phyloP scores from a whole-genome alignment of 2,797 vertebrate genomes.

The Corythornis leucogaster region DNA sequence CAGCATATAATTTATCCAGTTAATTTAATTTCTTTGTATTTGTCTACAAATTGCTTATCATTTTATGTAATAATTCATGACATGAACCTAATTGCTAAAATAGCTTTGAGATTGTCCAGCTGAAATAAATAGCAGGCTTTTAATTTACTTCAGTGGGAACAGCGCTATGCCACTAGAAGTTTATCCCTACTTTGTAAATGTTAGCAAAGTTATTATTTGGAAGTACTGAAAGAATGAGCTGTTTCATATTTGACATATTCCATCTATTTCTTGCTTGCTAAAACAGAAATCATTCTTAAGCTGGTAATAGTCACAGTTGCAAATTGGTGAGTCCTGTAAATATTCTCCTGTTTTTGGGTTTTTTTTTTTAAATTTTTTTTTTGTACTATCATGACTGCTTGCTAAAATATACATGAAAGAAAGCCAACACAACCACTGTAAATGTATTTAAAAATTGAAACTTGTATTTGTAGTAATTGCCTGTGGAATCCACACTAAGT shows the following conservation, averaged over 20 bases:
- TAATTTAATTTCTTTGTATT: conserved; percentile 47
- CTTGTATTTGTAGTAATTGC: neutral
- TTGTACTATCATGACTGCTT: neutral
- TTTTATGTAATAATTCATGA: conserved; percentile 36
- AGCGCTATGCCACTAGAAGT: neutral
- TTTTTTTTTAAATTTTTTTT: neutral
- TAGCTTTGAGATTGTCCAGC: neutral
- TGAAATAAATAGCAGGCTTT: conserved; percentile 6
- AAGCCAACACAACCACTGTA: neutral
- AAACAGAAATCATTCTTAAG: neutral
- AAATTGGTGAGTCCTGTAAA: neutral
- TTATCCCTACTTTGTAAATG: neutral
- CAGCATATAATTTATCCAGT: conserved; percentile 26
- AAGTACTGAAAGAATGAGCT: neutral
- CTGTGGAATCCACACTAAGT: neutral
- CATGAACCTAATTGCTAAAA: conserved; percentile 33
- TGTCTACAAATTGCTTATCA: conserved; percentile 23
- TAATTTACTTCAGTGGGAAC: neutral
- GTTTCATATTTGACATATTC: neutral
- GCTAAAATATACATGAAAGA: neutral
- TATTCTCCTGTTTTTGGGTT: neutral
- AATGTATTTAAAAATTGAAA: neutral
- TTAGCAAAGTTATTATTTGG: neutral
- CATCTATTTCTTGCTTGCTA: neutral
- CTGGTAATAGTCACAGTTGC: neutral